A percentile compares a stretch with the other conserved stretches of the same genome.
Conservation (phyloP, 2,888 invertebrate species). For the Thalpophila matura region DNA sequence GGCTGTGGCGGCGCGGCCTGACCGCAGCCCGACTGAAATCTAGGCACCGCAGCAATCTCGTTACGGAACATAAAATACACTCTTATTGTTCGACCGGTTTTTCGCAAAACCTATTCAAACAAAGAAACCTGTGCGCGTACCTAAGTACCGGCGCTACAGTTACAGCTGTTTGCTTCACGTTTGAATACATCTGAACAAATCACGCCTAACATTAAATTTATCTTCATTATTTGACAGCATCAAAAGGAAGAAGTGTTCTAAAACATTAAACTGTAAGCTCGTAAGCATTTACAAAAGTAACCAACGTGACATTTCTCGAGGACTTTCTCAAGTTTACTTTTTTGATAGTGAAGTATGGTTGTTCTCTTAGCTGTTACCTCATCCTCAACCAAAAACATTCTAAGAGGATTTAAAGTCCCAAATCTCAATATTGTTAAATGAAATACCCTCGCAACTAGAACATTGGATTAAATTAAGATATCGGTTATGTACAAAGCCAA, state of each 20-base stretch:
- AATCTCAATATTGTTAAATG: conserved; percentile 10
- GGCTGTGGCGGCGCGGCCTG: conserved; percentile 77
- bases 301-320: conserved; percentile 12
- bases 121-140: conserved; percentile 75
- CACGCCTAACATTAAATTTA: conserved; percentile 52
- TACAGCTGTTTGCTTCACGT: conserved; percentile 68
- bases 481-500: conserved; percentile 46
- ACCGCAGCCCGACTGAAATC: conserved; percentile 84
- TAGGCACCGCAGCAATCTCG: conserved; percentile 84
- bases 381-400: conserved; percentile 17
- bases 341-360: conserved; percentile 45
- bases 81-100: conserved; percentile 81
- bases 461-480: conserved; percentile 51
- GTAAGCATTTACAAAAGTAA: conserved; percentile 28
- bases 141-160: conserved; percentile 57
- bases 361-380: conserved; percentile 13
- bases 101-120: conserved; percentile 82
- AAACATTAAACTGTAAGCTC: conserved; percentile 40
- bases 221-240: conserved; percentile 38
- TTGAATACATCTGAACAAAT: conserved; percentile 56
- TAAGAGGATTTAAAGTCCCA: background rate
- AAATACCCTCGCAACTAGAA: conserved; percentile 25
- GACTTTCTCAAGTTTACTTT: conserved; percentile 41
- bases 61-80: conserved; percentile 84
- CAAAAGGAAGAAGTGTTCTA: conserved; percentile 19